Percentiles rank a stretch among this genome's conserved stretches.
These are phyloP conservation scores for Fukomys damarensis DNA, from an alignment of 2,113 vertebrate genomes.

Conservation along the genomic window DNA sequence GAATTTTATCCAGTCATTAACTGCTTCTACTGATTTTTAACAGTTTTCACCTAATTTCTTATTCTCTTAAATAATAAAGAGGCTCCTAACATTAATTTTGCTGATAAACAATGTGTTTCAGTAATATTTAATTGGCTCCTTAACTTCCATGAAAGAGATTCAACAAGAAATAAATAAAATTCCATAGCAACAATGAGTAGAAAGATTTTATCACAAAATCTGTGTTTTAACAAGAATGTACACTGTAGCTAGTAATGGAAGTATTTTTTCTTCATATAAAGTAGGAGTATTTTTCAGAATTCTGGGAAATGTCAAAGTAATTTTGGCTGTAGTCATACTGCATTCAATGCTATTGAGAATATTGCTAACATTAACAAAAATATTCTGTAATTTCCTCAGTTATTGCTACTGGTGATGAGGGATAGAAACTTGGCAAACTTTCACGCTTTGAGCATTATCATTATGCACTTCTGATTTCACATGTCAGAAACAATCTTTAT, in stretches of 20 bases:
- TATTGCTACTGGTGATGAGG: slow-evolving; percentile 79
- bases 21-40: slow-evolving; percentile 50
- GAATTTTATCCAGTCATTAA: slow-evolving; percentile 1
- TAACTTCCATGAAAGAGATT: slow-evolving; percentile 26
- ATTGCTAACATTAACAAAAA: slow-evolving; percentile 75
- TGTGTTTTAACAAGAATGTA: slow-evolving; percentile 50
- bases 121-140: slow-evolving; percentile 45
- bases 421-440: slow-evolving; percentile 66
- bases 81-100: slow-evolving; percentile 36
- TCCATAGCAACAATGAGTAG: neutral
- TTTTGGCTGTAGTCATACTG: slow-evolving; percentile 71
- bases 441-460: slow-evolving; percentile 67
- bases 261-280: slow-evolving; percentile 67
- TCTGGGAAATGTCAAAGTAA: slow-evolving; percentile 66
- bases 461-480: slow-evolving; percentile 63
- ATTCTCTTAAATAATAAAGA: slow-evolving; percentile 44
- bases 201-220: slow-evolving; percentile 58
- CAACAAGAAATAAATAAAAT: slow-evolving; percentile 50
- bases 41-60: slow-evolving; percentile 42
- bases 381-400: slow-evolving; percentile 78
- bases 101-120: slow-evolving; percentile 1
- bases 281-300: slow-evolving; percentile 73
- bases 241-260: slow-evolving; percentile 54
- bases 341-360: slow-evolving; percentile 70
- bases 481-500: slow-evolving; percentile 69